These are phyloP conservation scores for Anticlea derivata DNA, from an alignment of 2,888 invertebrate species.

Conservation along the genomic window DNA sequence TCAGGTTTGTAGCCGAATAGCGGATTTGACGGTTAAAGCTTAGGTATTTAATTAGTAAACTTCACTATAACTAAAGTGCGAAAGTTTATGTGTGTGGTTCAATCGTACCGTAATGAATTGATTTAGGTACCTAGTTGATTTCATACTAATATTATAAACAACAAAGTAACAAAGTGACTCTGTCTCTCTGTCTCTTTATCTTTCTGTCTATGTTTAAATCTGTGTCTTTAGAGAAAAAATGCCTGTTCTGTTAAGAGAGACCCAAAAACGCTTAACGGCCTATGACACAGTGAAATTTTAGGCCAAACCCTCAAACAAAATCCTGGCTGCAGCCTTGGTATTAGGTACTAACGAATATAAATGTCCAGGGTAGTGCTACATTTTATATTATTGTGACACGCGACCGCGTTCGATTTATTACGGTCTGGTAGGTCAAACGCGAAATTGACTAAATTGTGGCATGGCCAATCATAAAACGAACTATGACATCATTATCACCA, in stretches of 20 bases:
- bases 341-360: constrained; percentile 69
- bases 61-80: neutral
- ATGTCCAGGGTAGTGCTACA: constrained; percentile 66
- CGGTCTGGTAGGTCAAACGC: constrained; percentile 22
- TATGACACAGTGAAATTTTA: no score
- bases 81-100: no score
- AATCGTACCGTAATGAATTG: no score
- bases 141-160: no score
- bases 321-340: constrained; percentile 11
- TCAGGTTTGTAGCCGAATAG: constrained; percentile 1
- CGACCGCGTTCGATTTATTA: constrained; percentile 54
- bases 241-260: no score
- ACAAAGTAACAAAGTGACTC: no score
- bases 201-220: no score
- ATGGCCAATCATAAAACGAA: neutral
- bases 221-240: no score
- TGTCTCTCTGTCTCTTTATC: no score
- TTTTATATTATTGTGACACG: constrained; percentile 75
- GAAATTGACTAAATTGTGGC: constrained; percentile 9
- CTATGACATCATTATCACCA: neutral
- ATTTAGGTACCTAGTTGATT: no score
- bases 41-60: neutral
- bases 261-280: no score
- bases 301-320: neutral
- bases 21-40: no score